phyloP scores from a whole-genome alignment of 2,113 vertebrate genomes.

The Trogon surrucura region DNA sequence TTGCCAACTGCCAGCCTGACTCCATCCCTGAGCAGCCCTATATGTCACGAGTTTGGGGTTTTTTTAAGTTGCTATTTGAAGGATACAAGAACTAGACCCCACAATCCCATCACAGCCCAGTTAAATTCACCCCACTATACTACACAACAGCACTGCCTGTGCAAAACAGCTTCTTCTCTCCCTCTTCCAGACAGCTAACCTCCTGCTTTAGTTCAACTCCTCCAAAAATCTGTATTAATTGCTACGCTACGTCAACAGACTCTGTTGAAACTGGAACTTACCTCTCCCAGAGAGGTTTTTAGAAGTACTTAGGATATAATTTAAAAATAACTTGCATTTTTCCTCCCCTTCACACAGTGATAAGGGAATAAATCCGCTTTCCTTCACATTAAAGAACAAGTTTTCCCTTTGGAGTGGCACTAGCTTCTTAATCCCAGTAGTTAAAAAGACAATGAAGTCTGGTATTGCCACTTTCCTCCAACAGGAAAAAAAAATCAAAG shows the following conservation, averaged over 20 bases:
- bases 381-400: not conserved
- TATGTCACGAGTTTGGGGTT: not conserved
- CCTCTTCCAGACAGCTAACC: too few relatives aligned
- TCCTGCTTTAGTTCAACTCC: not conserved
- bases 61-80: not conserved
- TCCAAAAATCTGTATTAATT: not conserved
- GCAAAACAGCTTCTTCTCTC: not conserved
- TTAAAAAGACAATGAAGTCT: not conserved
- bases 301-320: not conserved
- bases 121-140: not conserved
- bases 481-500: not conserved
- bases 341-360: not conserved
- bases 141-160: too few relatives aligned
- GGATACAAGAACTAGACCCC: not conserved
- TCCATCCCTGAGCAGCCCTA: conserved; percentile 32
- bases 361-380: not conserved
- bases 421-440: not conserved
- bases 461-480: not conserved
- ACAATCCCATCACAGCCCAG: not conserved
- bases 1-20: not conserved
- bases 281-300: not conserved
- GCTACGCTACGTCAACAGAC: not conserved
- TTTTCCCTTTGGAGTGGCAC: not conserved
- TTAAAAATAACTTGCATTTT: not conserved
- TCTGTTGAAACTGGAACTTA: not conserved